A percentile compares a stretch with the other conserved stretches of the same genome.
phyloP scores from a whole-genome alignment of 2,113 vertebrate species.

The Hemicordylus capensis region DNA sequence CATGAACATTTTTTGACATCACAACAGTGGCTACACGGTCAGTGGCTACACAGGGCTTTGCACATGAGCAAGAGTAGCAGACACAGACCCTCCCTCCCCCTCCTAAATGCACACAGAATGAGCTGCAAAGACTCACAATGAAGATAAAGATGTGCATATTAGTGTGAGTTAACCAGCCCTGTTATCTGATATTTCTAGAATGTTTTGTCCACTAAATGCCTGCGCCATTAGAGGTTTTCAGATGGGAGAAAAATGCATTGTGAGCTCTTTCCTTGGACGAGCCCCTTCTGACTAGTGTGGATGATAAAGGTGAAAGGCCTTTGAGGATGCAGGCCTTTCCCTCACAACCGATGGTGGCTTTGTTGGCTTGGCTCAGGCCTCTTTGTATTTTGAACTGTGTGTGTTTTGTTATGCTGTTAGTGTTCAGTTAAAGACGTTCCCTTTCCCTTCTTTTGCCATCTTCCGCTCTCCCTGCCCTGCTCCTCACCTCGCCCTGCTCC shows the following conservation, averaged over 20 bases:
- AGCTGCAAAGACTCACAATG: not conserved
- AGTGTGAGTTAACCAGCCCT: not conserved
- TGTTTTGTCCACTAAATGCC: slow-evolving; percentile 26
- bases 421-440: slow-evolving; percentile 10
- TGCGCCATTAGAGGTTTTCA: slow-evolving; percentile 9
- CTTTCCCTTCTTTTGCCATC: slow-evolving; percentile 33
- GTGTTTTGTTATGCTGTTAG: not conserved
- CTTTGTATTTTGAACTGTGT: accelerated
- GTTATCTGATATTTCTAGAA: slow-evolving; percentile 32
- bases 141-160: not conserved
- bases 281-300: too few species aligned
- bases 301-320: too few species aligned
- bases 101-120: not conserved
- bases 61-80: not conserved
- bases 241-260: too few species aligned
- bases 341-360: too few species aligned
- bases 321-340: not conserved
- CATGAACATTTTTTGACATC: not conserved
- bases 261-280: not conserved
- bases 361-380: not conserved
- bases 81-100: not conserved
- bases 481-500: not conserved
- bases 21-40: too few species aligned
- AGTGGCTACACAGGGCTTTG: not conserved
- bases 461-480: not conserved